Base-by-base conservation (phyloP, 2,797 vertebrate species). In the Gadopsis bispinosus region DNA sequence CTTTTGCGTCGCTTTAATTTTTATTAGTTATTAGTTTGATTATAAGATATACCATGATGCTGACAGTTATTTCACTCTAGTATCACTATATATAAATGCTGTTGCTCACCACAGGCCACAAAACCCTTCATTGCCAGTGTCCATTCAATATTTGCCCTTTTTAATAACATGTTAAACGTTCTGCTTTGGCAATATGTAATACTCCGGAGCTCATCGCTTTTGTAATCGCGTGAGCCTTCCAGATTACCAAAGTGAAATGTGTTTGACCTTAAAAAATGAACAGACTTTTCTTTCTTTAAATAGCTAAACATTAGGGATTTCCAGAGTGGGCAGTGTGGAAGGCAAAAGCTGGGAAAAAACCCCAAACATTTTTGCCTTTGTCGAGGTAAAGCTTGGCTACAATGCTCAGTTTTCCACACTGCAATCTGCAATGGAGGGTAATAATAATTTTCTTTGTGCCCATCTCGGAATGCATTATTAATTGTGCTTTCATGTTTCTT, bases 401-500 rank as follows among this genome's bases (percentile, higher is more conserved):
- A 45, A 1, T 29, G 43, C 31, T 20, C n/a, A 58, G 33, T 64
- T 60, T 72, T 4, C 31, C 47, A 7, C 70, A 54, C 14, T 22
- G 12, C 55, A 37, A 31, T 76, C 54, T 51, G 60, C 71, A 54
- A 4, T 53, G 54, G 39, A 75, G 72, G 67, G 58, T 63, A 73
- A 78, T 83, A 64, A 85, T 74, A 1, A 51, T 80, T 77, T 84
- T 81, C 74, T 83, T 58, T 82, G 64, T 80, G 80, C 80, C 60
- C 43, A 54, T 85, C 72, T 80, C 56, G 47, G 84, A 80, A 81
- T 78, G 3, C 41, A 72, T 95, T 94, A 95, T 95, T 94, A 94
- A 95, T 95, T 89, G 88, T 79, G 55, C 91, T 84, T 88, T 92
- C 92, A 85, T 80, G 83, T 93, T 94, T 91, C 84, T 91, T 87